phyloP scores from a whole-genome alignment of 2,888 invertebrate species.

The Diplazon laetatorius region DNA sequence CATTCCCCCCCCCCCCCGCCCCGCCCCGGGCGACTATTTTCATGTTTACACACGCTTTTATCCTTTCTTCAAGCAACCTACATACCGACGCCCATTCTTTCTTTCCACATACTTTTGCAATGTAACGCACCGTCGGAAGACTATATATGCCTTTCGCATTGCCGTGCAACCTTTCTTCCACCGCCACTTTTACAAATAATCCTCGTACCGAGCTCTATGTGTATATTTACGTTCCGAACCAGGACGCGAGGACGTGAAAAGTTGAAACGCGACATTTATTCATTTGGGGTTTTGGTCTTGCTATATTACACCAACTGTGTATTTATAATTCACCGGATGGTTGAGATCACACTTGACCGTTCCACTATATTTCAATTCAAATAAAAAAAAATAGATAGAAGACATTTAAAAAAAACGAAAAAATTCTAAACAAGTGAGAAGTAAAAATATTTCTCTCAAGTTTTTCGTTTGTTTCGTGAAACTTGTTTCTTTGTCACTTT shows the following conservation, averaged over 20 bases:
- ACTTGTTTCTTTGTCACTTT: no score
- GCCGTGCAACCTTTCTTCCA: conserved; percentile 26
- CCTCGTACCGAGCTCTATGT: not conserved
- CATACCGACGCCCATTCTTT: conserved; percentile 15
- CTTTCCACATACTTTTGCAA: conserved; percentile 15
- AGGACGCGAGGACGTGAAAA: no score
- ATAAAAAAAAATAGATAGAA: not conserved
- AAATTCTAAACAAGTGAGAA: conserved; percentile 15
- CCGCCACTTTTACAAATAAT: conserved; percentile 4
- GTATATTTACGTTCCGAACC: conserved; percentile 27
- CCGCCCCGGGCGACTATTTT: conserved; percentile 29
- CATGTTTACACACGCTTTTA: conserved; percentile 32
- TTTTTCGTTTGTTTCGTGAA: no score
- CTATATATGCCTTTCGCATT: conserved; percentile 7
- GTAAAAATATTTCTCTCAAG: no score
- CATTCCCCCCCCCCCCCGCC: no score
- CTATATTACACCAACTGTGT: not conserved
- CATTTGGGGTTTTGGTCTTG: conserved; percentile 32
- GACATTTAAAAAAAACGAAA: not conserved
- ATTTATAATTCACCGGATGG: not conserved
- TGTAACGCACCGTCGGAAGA: conserved; percentile 23
- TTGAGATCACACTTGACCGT: not conserved
- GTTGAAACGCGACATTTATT: conserved; percentile 52
- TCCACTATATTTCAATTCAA: no score
- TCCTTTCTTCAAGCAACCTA: not conserved